Evolutionary conservation across 64 coral and sea anemone genomes (phyloP).

Genomic region (Pocillopora verrucosa): DNA sequence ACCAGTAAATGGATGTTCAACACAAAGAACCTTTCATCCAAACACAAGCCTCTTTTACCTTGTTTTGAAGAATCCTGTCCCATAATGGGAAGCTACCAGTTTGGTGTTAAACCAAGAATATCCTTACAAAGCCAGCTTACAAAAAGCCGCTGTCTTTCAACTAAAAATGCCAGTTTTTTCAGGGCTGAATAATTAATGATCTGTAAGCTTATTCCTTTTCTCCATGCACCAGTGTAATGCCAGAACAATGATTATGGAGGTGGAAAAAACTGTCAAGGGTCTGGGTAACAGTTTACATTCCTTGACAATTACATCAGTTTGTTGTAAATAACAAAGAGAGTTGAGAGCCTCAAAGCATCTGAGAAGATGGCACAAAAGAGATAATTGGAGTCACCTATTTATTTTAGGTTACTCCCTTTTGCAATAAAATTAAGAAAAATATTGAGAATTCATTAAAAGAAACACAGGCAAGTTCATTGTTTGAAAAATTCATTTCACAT

Average conservation of each 20-base stretch:
- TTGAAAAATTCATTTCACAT: neutral
- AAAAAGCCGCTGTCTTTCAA: constrained; percentile 1
- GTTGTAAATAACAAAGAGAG: neutral
- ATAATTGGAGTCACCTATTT: neutral
- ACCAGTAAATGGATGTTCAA: neutral
- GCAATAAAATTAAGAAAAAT: neutral
- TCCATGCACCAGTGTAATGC: constrained; percentile 26
- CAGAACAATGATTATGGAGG: neutral
- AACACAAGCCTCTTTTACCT: constrained; percentile 62
- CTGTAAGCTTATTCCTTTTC: neutral
- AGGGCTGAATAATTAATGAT: constrained; percentile 60
- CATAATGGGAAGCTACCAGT: constrained; percentile 45
- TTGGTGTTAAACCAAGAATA: neutral
- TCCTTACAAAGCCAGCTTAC: neutral
- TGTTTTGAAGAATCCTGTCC: constrained; percentile 85
- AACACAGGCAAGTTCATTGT: neutral
- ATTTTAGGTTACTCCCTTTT: neutral
- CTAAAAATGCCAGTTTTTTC: constrained; percentile 37
- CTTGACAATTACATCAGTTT: constrained; percentile 22
- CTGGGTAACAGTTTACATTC: constrained; percentile 72
- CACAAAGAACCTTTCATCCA: constrained; percentile 5
- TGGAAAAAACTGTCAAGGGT: neutral
- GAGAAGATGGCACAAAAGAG: neutral
- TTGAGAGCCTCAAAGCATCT: neutral
- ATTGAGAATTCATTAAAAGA: neutral